Evolutionary conservation across 2,888 invertebrate genomes (phyloP), one percentile per base, ranked within the genome.

Genomic region (Lasioglossum figueresi): DNA sequence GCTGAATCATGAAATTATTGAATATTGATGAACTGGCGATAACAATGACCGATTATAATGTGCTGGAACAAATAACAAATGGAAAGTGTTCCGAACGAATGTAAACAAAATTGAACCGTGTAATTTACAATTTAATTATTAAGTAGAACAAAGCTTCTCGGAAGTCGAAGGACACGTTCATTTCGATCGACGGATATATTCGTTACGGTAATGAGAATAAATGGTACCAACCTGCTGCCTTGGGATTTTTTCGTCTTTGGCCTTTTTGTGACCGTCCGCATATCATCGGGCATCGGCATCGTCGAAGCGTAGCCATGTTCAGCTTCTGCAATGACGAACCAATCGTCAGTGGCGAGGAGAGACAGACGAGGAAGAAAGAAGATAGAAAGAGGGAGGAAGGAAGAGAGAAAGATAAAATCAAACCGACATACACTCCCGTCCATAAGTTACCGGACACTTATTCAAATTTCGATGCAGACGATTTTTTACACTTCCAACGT

Each of bases 231-330:
- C 98, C 98, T 97, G 97, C 97, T 98, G 96, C 98, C 98, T 96
- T 98, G 98, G 95, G 98, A 97, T 96, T 98, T 98, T 96, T 98
- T 98, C 95, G 97, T 97, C 97, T 97, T 97, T 95, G 97, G 96
- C 96, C 97, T 97, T 95, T 97, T 97, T 94, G 96, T 96, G 94
- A 96, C 96, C 95, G 95, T 95, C 95, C 97, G 96, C 95, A 96
- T 96, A 95, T 98, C 97, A 95, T 97, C 97, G 94, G 97, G 97
- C 95, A 97, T 97, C 94, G 98, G 98, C 95, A 97, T 96, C 94
- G 97, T 97, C 93, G 97, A 97, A 95, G 98, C 98, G 96, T 98
- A 98, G 95, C 98, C 98, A 97, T 98, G 98, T 96, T 98, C 98
- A 94, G 97, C 97, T 96, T 98, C 98, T 97, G 97, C 96, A 96